These are phyloP conservation scores for Rhincodon typus DNA, from an alignment of 2,797 vertebrate species.

Conservation along the genomic window DNA sequence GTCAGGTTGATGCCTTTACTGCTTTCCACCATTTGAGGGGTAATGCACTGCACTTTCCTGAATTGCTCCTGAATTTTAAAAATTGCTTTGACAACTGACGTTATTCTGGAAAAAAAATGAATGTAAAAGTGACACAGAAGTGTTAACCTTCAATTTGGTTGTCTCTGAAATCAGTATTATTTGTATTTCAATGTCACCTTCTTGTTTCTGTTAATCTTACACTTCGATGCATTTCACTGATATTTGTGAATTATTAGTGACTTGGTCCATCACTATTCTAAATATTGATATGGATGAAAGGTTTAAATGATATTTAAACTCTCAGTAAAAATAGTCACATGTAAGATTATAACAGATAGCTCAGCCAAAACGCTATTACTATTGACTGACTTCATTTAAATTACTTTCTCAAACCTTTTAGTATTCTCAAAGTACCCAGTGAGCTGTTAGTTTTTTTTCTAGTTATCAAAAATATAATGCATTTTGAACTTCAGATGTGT, in stretches of 20 bases:
- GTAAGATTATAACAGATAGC: background rate
- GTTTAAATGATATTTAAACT: background rate
- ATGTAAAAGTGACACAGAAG: background rate
- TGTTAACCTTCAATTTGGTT: background rate
- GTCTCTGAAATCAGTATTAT: background rate
- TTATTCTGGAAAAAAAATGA: background rate
- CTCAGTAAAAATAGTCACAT: background rate
- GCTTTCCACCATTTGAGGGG: background rate
- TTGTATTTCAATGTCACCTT: background rate
- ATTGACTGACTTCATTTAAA: background rate
- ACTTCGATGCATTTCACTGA: background rate
- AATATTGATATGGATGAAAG: background rate
- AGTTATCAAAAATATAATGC: background rate
- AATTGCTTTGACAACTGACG: background rate
- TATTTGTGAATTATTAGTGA: background rate
- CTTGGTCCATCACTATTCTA: background rate
- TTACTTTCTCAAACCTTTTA: background rate
- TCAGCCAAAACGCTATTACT: background rate
- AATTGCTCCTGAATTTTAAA: background rate
- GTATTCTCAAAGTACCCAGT: background rate
- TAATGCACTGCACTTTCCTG: background rate
- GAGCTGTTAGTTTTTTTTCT: background rate
- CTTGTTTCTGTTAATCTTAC: background rate
- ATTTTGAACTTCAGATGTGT: background rate
- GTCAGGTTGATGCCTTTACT: background rate